Evolutionary conservation across 2,888 invertebrate species (phyloP).

Genomic region (Nebria brevicollis): DNA sequence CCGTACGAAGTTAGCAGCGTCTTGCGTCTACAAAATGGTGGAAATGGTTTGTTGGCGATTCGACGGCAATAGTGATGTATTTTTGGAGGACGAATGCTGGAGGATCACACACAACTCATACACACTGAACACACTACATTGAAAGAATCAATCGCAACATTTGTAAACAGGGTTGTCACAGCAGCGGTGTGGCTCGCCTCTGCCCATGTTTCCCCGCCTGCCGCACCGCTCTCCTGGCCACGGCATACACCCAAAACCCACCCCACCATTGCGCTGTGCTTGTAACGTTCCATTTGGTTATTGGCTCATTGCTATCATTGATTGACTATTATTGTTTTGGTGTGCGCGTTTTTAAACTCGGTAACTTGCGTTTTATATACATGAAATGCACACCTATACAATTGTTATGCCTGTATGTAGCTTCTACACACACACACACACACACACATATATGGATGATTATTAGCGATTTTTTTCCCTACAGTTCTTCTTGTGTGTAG

Average conservation of each 20-base stretch:
- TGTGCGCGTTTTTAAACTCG: slow-evolving; percentile 66
- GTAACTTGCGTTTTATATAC: slow-evolving; percentile 53
- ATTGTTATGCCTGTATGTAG: no score
- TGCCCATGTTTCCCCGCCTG: slow-evolving; percentile 56
- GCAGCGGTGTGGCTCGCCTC: slow-evolving; percentile 55
- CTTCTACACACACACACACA: slow-evolving; percentile 54
- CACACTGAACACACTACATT: slow-evolving; percentile 58
- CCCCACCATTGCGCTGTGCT: slow-evolving; percentile 12
- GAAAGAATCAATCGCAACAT: slow-evolving; percentile 65
- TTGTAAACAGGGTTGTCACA: slow-evolving; percentile 66
- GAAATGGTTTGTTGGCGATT: background rate
- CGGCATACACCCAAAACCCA: slow-evolving; percentile 18
- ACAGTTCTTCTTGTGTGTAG: background rate
- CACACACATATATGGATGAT: background rate
- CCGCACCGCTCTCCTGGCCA: slow-evolving; percentile 54
- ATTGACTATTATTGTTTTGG: slow-evolving; percentile 66
- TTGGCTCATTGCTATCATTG: slow-evolving; percentile 66
- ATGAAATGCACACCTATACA: no score
- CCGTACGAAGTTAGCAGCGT: slow-evolving; percentile 16
- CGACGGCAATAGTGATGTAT: background rate
- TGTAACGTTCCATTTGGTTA: slow-evolving; percentile 64
- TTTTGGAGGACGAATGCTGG: background rate
- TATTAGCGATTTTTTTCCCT: slow-evolving; percentile 14
- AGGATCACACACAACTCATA: slow-evolving; percentile 47
- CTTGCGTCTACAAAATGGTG: slow-evolving; percentile 14